phyloP scores from a whole-genome alignment of 1,140 invertebrate genomes.

The Temnothorax nylanderi region DNA sequence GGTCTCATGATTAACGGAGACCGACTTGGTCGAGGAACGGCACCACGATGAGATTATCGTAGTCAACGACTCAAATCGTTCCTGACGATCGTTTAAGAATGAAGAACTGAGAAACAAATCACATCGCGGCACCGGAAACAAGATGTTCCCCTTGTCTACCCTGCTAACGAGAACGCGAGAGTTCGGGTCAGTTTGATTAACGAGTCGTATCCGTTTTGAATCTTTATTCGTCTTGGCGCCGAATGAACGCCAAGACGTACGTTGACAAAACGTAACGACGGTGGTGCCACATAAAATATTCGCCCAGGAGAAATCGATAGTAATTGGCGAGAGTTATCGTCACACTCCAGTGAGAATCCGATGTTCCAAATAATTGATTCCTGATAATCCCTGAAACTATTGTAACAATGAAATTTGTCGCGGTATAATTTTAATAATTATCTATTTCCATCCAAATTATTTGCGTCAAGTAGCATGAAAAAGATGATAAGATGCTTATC shows the following conservation, averaged over 20 bases:
- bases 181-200: slow-evolving; percentile 57
- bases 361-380: slow-evolving; percentile 4
- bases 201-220: slow-evolving; percentile 37
- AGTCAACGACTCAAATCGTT: slow-evolving; percentile 65
- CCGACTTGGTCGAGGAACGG: slow-evolving; percentile 14
- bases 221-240: slow-evolving; percentile 17
- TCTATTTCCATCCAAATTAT: background rate
- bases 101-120: slow-evolving; percentile 46
- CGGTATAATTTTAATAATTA: slow-evolving; percentile 6
- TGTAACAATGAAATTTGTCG: background rate
- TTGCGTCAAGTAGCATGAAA: background rate
- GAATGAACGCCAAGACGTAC: background rate
- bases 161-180: slow-evolving; percentile 49
- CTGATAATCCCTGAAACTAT: background rate
- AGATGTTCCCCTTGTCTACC: slow-evolving; percentile 29
- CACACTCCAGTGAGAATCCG: background rate
- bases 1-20: slow-evolving; percentile 21
- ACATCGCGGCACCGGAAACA: slow-evolving; percentile 65
- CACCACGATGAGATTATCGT: slow-evolving; percentile 66
- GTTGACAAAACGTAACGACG: slow-evolving; percentile 7
- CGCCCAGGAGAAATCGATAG: background rate
- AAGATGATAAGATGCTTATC: background rate
- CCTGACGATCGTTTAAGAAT: slow-evolving; percentile 64
- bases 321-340: background rate
- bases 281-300: background rate